Conservation (phyloP, 2,888 invertebrate species). For the Ochropleura leucogaster region DNA sequence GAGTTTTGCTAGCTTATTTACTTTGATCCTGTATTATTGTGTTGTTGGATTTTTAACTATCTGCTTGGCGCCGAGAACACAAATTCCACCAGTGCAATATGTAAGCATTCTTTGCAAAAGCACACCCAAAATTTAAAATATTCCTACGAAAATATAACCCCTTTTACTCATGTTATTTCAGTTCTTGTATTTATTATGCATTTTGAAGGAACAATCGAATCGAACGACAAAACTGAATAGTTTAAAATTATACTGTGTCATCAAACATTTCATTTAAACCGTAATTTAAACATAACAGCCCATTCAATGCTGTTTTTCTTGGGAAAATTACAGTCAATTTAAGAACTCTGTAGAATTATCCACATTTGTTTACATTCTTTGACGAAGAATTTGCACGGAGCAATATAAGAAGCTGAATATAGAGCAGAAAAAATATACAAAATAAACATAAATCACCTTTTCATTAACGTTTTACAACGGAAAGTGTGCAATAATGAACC, state of each 20-base stretch:
- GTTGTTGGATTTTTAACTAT: too few species aligned
- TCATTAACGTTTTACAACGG: background rate
- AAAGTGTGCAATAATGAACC: background rate
- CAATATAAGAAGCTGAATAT: background rate
- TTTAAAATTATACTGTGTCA: slow-evolving; percentile 9
- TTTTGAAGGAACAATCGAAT: slow-evolving; percentile 19
- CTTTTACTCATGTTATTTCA: background rate
- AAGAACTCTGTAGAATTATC: background rate
- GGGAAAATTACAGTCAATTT: slow-evolving; percentile 11
- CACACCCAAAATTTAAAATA: background rate
- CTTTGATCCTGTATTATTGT: too few species aligned
- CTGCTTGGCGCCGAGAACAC: too few species aligned
- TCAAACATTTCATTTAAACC: slow-evolving; percentile 13
- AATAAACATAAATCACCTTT: background rate
- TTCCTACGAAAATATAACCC: background rate
- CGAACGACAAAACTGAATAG: slow-evolving; percentile 2
- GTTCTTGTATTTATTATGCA: background rate
- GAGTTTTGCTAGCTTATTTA: too few species aligned
- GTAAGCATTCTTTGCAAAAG: too few species aligned
- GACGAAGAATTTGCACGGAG: background rate
- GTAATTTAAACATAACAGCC: slow-evolving; percentile 23
- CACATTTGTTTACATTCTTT: slow-evolving; percentile 20
- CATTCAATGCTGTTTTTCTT: slow-evolving; percentile 30
- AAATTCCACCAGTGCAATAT: too few species aligned
- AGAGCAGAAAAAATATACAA: background rate